Evolutionary conservation across 2,888 invertebrate species (phyloP), one percentile per base, ranked within the genome.

Genomic region (Tetragnatha montana): DNA sequence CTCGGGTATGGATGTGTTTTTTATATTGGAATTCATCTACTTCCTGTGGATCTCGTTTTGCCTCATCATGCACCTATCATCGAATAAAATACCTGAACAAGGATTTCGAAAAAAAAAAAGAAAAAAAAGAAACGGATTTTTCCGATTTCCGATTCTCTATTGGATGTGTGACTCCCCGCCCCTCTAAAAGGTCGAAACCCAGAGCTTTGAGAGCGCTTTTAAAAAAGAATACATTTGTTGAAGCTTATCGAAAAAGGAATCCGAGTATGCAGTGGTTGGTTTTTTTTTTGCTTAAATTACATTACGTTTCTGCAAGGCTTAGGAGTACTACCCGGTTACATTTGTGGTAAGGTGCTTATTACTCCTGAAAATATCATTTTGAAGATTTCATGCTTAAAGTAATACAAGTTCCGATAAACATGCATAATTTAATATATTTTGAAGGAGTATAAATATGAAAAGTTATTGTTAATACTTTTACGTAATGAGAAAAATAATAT

Each of bases 61-160:
- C 60, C 60, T 60, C 78, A 79, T 21, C 78, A 19, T 51, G 60
- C n/a, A 60, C 78, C 51, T 79, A 60, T 60, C 51, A 79, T 79
- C 60, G 78, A 12, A 79, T 79, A 79, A 79, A 79, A 60, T 79
- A 79, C 51, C 78, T 79, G 22, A 79, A 78, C 60, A 78, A 51
- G 22, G 19, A 50, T 51, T 79, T 60, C 22, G n/a, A 60, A 19
- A 51, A 79, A 78, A 51, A 50, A n/a, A n/a, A n/a, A n/a, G n/a
- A 60, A 19, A 51, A 79, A 51, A 79, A 60, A 17, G 60, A 60
- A 60, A 60, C 78, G 14, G 19, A 60, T 79, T 78, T 78, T 79
- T 60, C 51, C 78, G 21, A 79, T 79, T 79, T 60, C 76, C 78
- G 22, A 60, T 79, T 79, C 35, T 51, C 51, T 79, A 79, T 79